Conservation (phyloP, 2,113 vertebrate genomes). For the Sturnira hondurensis region DNA sequence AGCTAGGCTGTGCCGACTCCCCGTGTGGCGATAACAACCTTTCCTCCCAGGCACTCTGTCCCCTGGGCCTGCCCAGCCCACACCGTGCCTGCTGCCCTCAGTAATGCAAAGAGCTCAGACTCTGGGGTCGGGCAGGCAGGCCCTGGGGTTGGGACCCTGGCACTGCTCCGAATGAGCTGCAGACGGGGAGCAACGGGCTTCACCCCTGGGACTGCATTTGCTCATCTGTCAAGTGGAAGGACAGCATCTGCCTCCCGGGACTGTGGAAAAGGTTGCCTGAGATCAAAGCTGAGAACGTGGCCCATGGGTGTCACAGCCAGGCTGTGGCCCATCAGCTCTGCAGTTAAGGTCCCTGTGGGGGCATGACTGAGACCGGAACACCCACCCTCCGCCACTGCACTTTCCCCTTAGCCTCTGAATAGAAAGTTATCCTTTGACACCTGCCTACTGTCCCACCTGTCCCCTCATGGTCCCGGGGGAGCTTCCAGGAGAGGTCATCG, state of each 20-base stretch:
- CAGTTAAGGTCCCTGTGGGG: accelerated
- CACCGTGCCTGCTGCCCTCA: background rate
- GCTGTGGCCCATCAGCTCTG: background rate
- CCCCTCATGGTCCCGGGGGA: background rate
- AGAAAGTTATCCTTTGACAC: background rate
- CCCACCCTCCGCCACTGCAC: background rate
- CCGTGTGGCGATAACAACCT: accelerated
- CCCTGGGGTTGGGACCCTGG: background rate
- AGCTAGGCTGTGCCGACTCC: background rate
- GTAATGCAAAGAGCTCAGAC: background rate
- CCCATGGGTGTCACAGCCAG: accelerated
- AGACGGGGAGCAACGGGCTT: accelerated
- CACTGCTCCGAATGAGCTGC: background rate
- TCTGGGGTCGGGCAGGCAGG: background rate
- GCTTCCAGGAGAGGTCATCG: background rate
- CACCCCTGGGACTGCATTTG: background rate
- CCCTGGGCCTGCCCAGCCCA: accelerated
- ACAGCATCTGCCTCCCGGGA: background rate
- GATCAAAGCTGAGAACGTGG: background rate
- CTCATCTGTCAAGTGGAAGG: background rate
- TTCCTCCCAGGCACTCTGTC: accelerated
- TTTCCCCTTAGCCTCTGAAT: background rate
- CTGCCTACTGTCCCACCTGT: background rate
- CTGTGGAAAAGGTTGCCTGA: background rate
- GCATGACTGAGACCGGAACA: background rate